These are phyloP conservation scores for Myiothlypis coronata DNA, from an alignment of 2,797 vertebrate genomes.

Conservation along the genomic window DNA sequence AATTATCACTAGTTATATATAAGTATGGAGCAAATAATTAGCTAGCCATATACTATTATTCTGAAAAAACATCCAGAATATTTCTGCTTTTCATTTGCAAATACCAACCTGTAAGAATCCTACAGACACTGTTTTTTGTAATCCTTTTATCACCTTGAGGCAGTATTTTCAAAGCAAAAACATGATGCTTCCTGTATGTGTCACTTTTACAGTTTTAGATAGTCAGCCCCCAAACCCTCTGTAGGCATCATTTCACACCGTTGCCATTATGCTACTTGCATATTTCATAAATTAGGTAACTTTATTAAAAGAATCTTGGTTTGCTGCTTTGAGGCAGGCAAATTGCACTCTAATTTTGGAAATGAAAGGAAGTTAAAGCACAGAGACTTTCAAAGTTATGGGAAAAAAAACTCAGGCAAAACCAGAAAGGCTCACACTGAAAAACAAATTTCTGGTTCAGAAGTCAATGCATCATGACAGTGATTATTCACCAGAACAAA, in stretches of 20 bases:
- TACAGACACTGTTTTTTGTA: background rate
- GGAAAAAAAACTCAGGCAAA: background rate
- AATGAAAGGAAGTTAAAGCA: background rate
- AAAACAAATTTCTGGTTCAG: background rate
- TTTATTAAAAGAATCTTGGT: background rate
- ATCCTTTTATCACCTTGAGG: background rate
- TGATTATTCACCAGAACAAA: background rate
- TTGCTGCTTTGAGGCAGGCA: background rate
- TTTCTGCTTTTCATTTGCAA: background rate
- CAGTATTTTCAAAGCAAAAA: background rate
- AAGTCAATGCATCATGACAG: background rate
- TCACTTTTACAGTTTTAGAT: background rate
- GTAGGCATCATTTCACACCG: conserved; percentile 9
- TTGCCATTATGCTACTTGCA: background rate
- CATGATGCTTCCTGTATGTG: background rate
- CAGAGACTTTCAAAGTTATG: background rate
- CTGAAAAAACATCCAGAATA: background rate
- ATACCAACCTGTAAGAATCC: background rate
- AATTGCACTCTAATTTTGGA: conserved; percentile 1
- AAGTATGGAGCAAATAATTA: background rate
- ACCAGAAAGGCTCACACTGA: background rate
- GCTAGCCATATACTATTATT: background rate
- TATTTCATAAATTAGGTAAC: background rate
- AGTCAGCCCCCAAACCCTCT: conserved; percentile 17
- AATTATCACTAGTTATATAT: background rate